Evolutionary conservation across 2,797 vertebrate genomes (phyloP).

Genomic region (Thunnus albacares): DNA sequence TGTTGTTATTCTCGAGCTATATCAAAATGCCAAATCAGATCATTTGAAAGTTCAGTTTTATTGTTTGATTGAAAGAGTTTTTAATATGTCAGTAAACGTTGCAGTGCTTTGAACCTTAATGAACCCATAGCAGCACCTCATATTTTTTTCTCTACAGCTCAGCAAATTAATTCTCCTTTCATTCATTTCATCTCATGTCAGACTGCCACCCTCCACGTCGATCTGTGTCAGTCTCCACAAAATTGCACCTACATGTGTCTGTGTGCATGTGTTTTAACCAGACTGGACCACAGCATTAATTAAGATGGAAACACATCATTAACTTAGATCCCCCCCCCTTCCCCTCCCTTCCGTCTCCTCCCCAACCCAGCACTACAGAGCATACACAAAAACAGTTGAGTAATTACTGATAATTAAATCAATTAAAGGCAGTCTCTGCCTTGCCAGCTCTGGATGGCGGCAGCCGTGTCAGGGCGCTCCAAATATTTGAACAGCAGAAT

Average conservation of each 20-base stretch:
- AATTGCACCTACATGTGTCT: slow-evolving; percentile 83
- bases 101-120: slow-evolving; percentile 22
- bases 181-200: slow-evolving; percentile 55
- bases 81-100: slow-evolving; percentile 20
- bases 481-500: slow-evolving; percentile 93
- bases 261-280: slow-evolving; percentile 79
- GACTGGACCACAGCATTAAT: slow-evolving; percentile 84
- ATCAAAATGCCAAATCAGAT: slow-evolving; percentile 20
- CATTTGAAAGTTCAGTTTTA: slow-evolving; percentile 1
- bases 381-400: slow-evolving; percentile 88
- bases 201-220: slow-evolving; percentile 74
- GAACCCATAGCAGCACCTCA: slow-evolving; percentile 13
- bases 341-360: slow-evolving; percentile 82
- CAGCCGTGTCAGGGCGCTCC: slow-evolving; percentile 85
- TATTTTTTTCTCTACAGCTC: slow-evolving; percentile 36
- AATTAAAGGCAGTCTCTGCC: slow-evolving; percentile 92
- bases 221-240: slow-evolving; percentile 78
- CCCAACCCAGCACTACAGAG: slow-evolving; percentile 77
- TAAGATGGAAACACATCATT: slow-evolving; percentile 89
- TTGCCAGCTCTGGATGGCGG: slow-evolving; percentile 85
- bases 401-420: slow-evolving; percentile 98
- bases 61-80: slow-evolving; percentile 22
- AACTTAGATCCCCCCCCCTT: slow-evolving; percentile 78
- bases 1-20: slow-evolving; percentile 19
- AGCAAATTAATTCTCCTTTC: slow-evolving; percentile 51